A percentile compares a stretch with the other conserved stretches of the same genome.
These are phyloP conservation scores for Stegodyphus dumicola DNA, from an alignment of 1,140 invertebrate species.

Conservation along the genomic window DNA sequence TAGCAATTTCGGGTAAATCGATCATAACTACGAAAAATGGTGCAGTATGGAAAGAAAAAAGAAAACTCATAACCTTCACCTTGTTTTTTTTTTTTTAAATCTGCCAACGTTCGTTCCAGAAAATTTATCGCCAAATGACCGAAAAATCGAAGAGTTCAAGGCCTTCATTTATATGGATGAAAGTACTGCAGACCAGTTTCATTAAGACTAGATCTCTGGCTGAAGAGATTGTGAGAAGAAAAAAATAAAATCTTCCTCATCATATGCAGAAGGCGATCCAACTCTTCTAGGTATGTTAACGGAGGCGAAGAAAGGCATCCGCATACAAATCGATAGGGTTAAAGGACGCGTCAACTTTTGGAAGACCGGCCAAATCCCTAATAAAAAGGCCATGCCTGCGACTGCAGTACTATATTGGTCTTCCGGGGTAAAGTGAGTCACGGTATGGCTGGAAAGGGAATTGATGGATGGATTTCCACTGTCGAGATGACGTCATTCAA, in stretches of 20 bases:
- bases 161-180: background rate
- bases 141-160: background rate
- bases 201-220: background rate
- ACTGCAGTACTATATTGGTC: too few species aligned
- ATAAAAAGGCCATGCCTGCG: too few species aligned
- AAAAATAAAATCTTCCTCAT: background rate
- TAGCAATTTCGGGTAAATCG: too few species aligned
- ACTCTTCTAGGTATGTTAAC: too few species aligned
- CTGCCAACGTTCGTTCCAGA: too few species aligned
- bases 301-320: background rate
- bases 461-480: constrained; percentile 37
- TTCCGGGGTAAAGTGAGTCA: background rate
- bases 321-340: constrained; percentile 40
- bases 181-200: constrained; percentile 1
- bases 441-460: constrained; percentile 8
- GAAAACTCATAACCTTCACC: too few species aligned
- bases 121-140: too few species aligned
- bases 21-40: too few species aligned
- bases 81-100: too few species aligned
- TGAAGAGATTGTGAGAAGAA: background rate
- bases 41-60: too few species aligned
- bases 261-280: background rate
- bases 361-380: too few species aligned
- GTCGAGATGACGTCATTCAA: constrained; percentile 22
- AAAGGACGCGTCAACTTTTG: constrained; percentile 34